phyloP scores from a whole-genome alignment of 2,113 vertebrate species.

The Mesembrinibis cayennensis region DNA sequence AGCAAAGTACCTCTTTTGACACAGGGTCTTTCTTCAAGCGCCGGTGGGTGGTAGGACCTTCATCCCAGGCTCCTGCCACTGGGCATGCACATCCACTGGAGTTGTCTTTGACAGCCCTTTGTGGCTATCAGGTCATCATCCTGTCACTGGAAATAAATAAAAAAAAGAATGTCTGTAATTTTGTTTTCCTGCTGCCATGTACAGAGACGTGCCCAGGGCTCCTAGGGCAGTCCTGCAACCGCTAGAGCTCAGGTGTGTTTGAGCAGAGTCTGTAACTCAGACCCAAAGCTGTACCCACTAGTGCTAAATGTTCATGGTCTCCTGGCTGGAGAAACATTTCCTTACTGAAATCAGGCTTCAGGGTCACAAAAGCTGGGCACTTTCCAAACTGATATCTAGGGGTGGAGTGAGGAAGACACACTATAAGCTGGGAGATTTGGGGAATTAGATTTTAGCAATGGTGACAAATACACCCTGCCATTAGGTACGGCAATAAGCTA shows the following conservation, averaged over 20 bases:
- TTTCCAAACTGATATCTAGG: neutral
- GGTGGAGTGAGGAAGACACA: neutral
- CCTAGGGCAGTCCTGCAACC: neutral
- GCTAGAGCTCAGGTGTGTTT: neutral
- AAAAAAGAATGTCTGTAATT: neutral
- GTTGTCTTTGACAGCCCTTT: neutral
- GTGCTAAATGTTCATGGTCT: fast-evolving
- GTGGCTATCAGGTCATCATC: neutral
- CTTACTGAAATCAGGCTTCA: neutral
- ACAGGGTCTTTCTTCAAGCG: neutral
- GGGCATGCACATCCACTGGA: no score
- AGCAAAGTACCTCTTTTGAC: neutral
- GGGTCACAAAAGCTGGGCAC: neutral
- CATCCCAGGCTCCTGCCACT: neutral
- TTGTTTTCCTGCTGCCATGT: neutral
- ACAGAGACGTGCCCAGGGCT: neutral
- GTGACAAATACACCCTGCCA: neutral
- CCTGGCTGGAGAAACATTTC: neutral
- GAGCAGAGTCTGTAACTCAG: neutral
- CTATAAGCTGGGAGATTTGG: neutral
- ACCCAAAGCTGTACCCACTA: neutral
- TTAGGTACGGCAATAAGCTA: neutral
- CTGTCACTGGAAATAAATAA: neutral
- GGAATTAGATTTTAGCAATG: neutral
- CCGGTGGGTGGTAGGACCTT: neutral